Base-by-base conservation (phyloP, 2,113 vertebrate genomes). In the Barnardius zonarius region DNA sequence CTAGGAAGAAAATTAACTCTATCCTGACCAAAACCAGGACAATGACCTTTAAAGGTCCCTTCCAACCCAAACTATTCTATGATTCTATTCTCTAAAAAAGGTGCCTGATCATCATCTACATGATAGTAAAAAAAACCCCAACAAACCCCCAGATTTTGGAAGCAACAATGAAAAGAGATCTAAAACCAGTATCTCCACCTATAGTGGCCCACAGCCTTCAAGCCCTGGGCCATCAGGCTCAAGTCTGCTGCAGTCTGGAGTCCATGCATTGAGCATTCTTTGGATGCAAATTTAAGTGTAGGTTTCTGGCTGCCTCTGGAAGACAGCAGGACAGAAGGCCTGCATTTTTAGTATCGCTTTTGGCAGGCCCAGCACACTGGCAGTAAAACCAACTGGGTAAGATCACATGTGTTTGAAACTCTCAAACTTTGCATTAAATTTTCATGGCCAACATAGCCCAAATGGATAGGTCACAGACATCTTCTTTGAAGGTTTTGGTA, bases 321-420 rank as follows among this genome's bases (percentile, higher is more conserved):
- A 70, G n/a, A 41, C 31, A 78, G 17, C 6, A 88, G 22, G 41
- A 79, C 63, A 78, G 37, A 39, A 72, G 70, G 17, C 4, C 31
- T 28, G 9, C 73, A 70, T 0, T 64, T 90, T 55, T 52, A 39
- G 9, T 68, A 59, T 16, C 59, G 19, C 43, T 75, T 31, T 78
- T 62, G 15, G 19, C 37, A 94, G 51, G 7, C 13, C 4, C 41
- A 59, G 67, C 11, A 59, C 9, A 27, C 16, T 28, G 59, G 68
- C 13, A 72, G 11, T 12, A 30, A 4, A 72, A 54, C 10, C 57
- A 61, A 25, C 7, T 67, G 22, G 6, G 24, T 17, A 84, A 84
- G 39, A 39, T 7, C 12, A 5, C 5, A 14, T 0, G 1, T 27
- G 12, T 4, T 25, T 66, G 13, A 4, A 9, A 54, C 5, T 80